These are phyloP conservation scores for Goniozus legneri DNA, from an alignment of 1,140 invertebrate species.

Conservation along the genomic window DNA sequence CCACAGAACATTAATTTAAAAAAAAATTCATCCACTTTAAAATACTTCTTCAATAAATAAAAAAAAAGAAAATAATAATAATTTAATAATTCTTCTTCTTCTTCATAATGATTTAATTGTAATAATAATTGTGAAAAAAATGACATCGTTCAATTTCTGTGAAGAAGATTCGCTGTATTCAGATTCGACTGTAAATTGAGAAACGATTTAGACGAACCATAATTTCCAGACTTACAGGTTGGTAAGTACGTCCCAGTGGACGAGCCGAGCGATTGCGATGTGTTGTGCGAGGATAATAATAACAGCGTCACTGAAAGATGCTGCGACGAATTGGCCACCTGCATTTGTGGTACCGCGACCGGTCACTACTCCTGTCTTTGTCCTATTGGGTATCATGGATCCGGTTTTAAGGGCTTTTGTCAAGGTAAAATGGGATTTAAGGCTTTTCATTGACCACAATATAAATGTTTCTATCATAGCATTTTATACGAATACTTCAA, in stretches of 20 bases:
- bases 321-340: slow-evolving; percentile 60
- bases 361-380: slow-evolving; percentile 70
- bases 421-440: slow-evolving; percentile 53
- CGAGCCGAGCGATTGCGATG: slow-evolving; percentile 53
- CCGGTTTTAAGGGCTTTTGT: slow-evolving; percentile 61
- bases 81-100: too few relatives aligned
- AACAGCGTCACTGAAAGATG: slow-evolving; percentile 44
- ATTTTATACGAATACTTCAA: too few relatives aligned
- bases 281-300: slow-evolving; percentile 51
- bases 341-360: slow-evolving; percentile 65
- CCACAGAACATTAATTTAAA: too few relatives aligned
- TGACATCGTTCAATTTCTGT: background rate
- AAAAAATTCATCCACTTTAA: too few relatives aligned
- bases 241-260: slow-evolving; percentile 59
- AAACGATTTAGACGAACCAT: background rate
- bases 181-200: too few relatives aligned
- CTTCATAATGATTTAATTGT: background rate
- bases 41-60: background rate
- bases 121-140: slow-evolving; percentile 1
- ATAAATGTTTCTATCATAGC: too few relatives aligned
- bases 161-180: too few relatives aligned
- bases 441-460: too few relatives aligned
- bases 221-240: slow-evolving; percentile 59
- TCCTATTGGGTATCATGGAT: slow-evolving; percentile 64
- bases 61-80: background rate